Base-by-base conservation (phyloP, 2,888 invertebrate species). In the Epirrhoe tristata region DNA sequence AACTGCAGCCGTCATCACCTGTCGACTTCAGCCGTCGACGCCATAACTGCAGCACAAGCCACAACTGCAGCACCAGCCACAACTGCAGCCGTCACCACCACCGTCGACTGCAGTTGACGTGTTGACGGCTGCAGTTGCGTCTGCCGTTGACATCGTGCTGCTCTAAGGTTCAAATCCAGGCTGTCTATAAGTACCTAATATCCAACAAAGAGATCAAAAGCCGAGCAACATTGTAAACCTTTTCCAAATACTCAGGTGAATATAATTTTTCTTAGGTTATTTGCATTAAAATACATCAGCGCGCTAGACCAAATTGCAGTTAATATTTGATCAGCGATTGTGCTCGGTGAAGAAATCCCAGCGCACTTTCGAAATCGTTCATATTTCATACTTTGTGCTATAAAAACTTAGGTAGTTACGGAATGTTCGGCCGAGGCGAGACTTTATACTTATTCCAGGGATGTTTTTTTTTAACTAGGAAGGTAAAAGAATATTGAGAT, bases 271-370 rank as follows among this genome's bases (percentile, higher is more conserved):
- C 39, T 43, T 12, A 43, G 8, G 36, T 1, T 43, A 43, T 43
- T 43, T 43, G 39, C 39, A 43, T 43, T 43, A 43, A 12, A 43
- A 43, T 43, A 43, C 39, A 12, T 43, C 39, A 12, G 39, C 39
- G 39, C 39, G 39, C 39, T 12, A 8, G 50, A 43, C 51, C 58
- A 46, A 66, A 32, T 67, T 75, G 72, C 74, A 66, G 74, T 77
- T 73, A 77, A 78, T 80, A 79, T 79, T 79, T 78, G 73, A 78
- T 77, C 74, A 71, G 71, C 55, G 71, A 76, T 74, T 75, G 72
- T 70, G 57, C 66, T 63, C 63, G 34, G 54, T 58, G 57, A 16
- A 62, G 57, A 64, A 67, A 62, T 69, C 67, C 66, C 65, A 50
- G 14, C 57, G 59, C 62, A 57, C 52, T 59, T 31, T 17, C 39